Evolutionary conservation across 2,797 vertebrate species (phyloP), one percentile per base, ranked within the genome.

Genomic region (Phyllotis vaccarum): DNA sequence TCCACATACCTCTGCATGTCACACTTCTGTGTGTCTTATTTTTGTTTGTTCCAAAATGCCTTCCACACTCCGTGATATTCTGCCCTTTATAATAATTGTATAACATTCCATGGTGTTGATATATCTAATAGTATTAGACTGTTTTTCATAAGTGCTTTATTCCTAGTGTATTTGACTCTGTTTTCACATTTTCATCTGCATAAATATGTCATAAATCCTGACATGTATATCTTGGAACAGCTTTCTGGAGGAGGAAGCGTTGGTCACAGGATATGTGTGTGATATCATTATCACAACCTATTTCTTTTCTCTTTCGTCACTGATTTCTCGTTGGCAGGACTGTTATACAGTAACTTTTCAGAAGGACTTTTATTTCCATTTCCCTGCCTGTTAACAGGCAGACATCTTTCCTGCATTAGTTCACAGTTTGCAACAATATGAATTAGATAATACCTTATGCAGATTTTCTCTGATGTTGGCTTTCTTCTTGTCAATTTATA

Each of bases 401-500:
- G 70, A 14, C 16, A 60, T 91, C 8, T 76, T 91, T 94, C 89
- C 54, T 52, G 10, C 62, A 82, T 75, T 74, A 81, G 43, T 49
- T 95, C 60, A 16, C 22, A 95, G 6, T 74, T 11, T 89, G 6
- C 72, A 64, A 10, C 52, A 46, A 82, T 95, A 40, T 89, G 79
- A 93, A 87, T 83, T 85, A 54, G 60, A 88, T 81, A n/a, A n/a
- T 46, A 37, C 14, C 19, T 43, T 89, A 80, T 90, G 29, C 22
- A 87, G 92, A 74, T 91, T 79, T 91, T 91, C n/a, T 90, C 1
- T 92, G 43, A 64, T 16, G 31, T 76, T 60, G 46, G 58, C 62
- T 94, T 16, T 89, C 52, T 70, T 89, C 70, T 94, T 89, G 49
- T 70, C 70, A 37, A 22, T 75, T 94, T 92, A 56, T 87, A 94